A percentile compares a stretch with the other conserved stretches of the same genome.
Evolutionary conservation across 1,140 invertebrate genomes (phyloP).

Genomic region (Drosophila cardini): DNA sequence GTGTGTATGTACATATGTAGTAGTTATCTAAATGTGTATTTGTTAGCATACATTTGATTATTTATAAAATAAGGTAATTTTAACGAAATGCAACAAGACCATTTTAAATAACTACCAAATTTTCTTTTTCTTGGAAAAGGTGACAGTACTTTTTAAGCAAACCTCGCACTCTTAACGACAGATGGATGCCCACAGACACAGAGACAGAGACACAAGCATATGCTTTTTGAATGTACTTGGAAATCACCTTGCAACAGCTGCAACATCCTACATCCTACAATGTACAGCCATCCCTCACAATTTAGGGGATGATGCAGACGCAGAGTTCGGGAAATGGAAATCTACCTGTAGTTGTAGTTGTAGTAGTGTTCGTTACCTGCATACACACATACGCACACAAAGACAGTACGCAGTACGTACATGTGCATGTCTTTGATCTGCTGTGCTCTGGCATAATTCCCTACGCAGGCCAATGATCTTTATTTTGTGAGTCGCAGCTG

Average conservation of each 20-base stretch:
- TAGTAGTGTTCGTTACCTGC: constrained; percentile 39
- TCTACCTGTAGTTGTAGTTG: constrained; percentile 73
- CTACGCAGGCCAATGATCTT: constrained; percentile 76
- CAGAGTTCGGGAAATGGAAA: constrained; percentile 48
- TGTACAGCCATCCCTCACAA: constrained; percentile 69
- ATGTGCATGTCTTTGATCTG: constrained; percentile 35
- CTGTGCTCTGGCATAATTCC: constrained; percentile 66
- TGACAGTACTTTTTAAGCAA: constrained; percentile 1
- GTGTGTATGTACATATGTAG: neutral
- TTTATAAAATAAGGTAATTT: too few species aligned
- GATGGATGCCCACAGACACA: constrained; percentile 33
- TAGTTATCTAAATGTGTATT: neutral
- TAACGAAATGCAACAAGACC: too few species aligned
- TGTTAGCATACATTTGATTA: neutral
- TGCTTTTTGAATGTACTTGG: constrained; percentile 52
- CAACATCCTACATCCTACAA: constrained; percentile 62
- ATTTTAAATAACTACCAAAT: neutral
- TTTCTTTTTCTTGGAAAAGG: neutral
- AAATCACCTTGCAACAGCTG: constrained; percentile 83
- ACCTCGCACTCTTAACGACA: constrained; percentile 36
- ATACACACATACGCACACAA: constrained; percentile 9
- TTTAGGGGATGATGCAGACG: constrained; percentile 71
- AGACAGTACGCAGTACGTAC: neutral
- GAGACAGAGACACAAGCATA: constrained; percentile 41
- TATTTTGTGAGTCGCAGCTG: constrained; percentile 62